phyloP scores from a whole-genome alignment of 1,140 invertebrate species.

The Lucilia sericata region DNA sequence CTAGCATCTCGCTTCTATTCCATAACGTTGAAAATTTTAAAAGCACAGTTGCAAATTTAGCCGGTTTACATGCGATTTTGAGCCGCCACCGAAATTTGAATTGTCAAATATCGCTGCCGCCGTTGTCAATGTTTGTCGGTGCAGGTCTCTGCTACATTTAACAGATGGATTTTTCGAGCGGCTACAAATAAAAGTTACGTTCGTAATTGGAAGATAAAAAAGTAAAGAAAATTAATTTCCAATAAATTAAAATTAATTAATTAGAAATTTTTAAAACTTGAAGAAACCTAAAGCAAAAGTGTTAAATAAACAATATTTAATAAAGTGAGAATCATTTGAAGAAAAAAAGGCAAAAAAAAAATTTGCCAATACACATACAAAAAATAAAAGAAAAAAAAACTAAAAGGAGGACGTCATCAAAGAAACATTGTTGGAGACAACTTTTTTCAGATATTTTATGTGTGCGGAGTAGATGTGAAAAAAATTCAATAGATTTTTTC shows the following conservation, averaged over 20 bases:
- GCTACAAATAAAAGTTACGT: constrained; percentile 28
- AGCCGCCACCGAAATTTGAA: too few relatives aligned
- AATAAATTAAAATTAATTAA: constrained; percentile 19
- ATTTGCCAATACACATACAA: constrained; percentile 3
- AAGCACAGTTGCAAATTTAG: too few relatives aligned
- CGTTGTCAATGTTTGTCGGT: too few relatives aligned
- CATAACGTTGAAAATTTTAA: too few relatives aligned
- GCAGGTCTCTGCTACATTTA: too few relatives aligned
- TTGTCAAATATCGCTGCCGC: too few relatives aligned
- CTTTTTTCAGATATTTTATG: neutral
- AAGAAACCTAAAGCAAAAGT: neutral
- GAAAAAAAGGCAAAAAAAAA: neutral
- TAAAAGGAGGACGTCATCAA: constrained; percentile 32
- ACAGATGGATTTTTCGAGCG: constrained; percentile 34
- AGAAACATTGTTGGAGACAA: constrained; percentile 1
- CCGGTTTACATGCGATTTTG: too few relatives aligned
- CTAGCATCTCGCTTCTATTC: too few relatives aligned
- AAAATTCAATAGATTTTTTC: neutral
- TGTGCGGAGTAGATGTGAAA: neutral
- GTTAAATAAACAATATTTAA: neutral
- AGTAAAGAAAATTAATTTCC: constrained; percentile 14
- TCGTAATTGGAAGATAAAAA: constrained; percentile 34
- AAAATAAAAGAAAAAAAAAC: neutral
- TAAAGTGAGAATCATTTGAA: neutral
- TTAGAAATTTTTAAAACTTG: neutral